phyloP scores from a whole-genome alignment of 2,888 invertebrate genomes.

The Halictus quadricinctus region DNA sequence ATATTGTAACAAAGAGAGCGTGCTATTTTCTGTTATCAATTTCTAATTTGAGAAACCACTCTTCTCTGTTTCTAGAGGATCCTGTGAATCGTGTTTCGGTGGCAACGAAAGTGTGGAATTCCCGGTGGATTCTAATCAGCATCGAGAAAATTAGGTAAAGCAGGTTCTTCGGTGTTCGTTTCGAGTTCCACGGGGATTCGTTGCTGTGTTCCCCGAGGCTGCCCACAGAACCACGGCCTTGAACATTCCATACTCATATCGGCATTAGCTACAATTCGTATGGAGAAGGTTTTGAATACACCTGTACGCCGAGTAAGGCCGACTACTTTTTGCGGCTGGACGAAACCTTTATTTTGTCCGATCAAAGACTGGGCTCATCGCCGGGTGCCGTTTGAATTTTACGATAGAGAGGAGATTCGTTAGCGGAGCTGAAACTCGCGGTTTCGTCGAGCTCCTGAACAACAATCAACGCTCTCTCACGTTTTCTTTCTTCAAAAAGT shows the following conservation, averaged over 20 bases:
- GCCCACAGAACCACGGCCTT: constrained; percentile 18
- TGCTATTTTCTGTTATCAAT: no score
- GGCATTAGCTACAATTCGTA: constrained; percentile 42
- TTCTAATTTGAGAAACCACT: neutral
- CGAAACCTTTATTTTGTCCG: constrained; percentile 43
- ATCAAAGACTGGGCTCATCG: constrained; percentile 44
- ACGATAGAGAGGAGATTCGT: constrained; percentile 35
- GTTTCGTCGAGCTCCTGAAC: neutral
- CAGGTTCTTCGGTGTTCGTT: neutral
- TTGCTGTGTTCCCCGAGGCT: neutral
- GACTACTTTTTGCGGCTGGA: constrained; percentile 50
- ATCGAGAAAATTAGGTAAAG: constrained; percentile 4
- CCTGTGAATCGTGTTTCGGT: neutral
- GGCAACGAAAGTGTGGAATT: constrained; percentile 10
- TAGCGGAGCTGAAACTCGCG: constrained; percentile 1
- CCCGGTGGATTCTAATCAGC: neutral
- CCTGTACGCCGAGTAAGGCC: constrained; percentile 53
- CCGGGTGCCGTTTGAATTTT: constrained; percentile 33
- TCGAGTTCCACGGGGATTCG: no score
- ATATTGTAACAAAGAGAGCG: no score
- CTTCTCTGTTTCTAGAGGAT: neutral
- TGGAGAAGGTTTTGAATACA: constrained; percentile 53
- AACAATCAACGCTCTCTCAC: neutral
- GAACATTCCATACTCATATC: constrained; percentile 30
- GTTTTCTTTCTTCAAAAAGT: neutral